Evolutionary conservation across 2,113 vertebrate species (phyloP).

Genomic region (Fregata magnificens): DNA sequence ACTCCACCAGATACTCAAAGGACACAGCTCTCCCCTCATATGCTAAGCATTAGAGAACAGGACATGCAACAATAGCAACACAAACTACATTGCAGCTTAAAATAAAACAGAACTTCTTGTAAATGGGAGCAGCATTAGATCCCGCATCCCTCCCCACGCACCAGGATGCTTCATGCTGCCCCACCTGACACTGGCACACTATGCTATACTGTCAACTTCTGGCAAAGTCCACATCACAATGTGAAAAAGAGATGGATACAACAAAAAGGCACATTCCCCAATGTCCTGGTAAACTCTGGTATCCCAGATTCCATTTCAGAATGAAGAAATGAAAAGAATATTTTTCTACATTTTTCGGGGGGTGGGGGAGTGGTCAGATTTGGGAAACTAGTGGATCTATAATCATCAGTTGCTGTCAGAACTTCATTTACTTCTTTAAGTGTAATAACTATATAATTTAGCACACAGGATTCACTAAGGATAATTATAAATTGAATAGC

Average conservation of each 20-base stretch:
- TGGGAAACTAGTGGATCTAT: neutral
- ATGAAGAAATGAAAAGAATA: neutral
- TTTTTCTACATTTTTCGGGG: neutral
- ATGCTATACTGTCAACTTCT: neutral
- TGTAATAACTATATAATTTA: neutral
- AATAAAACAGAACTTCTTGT: neutral
- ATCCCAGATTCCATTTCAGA: neutral
- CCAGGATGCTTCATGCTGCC: neutral
- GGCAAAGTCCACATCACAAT: neutral
- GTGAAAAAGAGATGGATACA: neutral
- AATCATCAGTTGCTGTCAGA: neutral
- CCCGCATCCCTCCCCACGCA: too few relatives aligned
- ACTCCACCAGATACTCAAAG: neutral
- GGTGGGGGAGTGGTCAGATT: too few relatives aligned
- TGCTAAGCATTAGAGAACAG: neutral
- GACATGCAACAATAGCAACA: neutral
- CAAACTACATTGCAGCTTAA: neutral
- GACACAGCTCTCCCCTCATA: neutral
- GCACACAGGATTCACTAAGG: neutral
- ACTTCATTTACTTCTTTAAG: neutral
- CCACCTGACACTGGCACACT: too few relatives aligned
- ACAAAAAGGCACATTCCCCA: neutral
- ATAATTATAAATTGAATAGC: neutral
- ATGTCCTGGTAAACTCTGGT: neutral
- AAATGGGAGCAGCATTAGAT: neutral